phyloP scores from a whole-genome alignment of 2,888 invertebrate genomes.

The Callyntrura sp. region DNA sequence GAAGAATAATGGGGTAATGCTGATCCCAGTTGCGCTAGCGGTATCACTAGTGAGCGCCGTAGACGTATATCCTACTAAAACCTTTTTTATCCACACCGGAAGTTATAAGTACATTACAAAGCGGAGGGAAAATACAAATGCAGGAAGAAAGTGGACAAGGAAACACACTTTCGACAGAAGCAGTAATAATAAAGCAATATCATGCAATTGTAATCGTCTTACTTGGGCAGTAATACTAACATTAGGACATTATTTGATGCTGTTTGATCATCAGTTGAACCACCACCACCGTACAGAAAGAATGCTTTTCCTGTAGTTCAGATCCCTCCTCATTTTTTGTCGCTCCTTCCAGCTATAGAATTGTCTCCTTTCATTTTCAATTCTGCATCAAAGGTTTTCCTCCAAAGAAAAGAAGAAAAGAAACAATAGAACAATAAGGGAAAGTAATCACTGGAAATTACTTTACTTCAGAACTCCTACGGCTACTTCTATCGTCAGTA shows the following conservation, averaged over 20 bases:
- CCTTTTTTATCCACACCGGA: not conserved
- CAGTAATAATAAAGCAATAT: not conserved
- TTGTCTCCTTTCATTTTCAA: not conserved
- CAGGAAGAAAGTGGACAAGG: constrained; percentile 18
- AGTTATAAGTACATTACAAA: not conserved
- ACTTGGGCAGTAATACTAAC: no score
- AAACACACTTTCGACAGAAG: not conserved
- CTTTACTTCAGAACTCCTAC: not conserved
- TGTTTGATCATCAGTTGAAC: not conserved
- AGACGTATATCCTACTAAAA: not conserved
- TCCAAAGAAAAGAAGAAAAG: not conserved
- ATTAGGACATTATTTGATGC: not conserved
- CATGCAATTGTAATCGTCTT: constrained; percentile 19
- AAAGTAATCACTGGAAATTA: constrained; percentile 9
- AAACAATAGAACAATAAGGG: not conserved
- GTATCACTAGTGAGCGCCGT: not conserved
- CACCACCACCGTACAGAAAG: not conserved
- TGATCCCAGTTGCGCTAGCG: not conserved
- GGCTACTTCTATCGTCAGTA: not conserved
- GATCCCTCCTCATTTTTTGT: not conserved
- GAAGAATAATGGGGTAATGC: not conserved
- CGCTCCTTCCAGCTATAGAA: no score
- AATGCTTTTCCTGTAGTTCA: not conserved
- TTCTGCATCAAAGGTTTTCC: not conserved
- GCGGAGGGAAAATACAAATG: not conserved